A percentile compares a stretch with the other conserved stretches of the same genome.
Evolutionary conservation across 1,140 invertebrate species (phyloP).

Genomic region (Dinothrombium tinctorium): DNA sequence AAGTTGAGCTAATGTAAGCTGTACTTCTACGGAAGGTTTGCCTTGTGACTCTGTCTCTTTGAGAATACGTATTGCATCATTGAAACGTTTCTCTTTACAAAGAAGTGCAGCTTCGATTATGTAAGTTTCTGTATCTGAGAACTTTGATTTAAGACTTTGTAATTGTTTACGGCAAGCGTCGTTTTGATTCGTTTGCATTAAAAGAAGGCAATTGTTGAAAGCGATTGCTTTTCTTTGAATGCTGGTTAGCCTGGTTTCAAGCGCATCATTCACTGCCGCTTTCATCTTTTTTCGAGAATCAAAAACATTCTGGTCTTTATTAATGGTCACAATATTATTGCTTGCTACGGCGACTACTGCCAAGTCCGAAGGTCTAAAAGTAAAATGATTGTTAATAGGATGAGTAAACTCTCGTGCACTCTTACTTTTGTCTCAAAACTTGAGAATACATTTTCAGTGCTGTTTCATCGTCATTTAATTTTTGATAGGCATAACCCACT

Average conservation of each 20-base stretch:
- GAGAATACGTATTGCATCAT: constrained; percentile 44
- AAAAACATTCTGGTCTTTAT: constrained; percentile 80
- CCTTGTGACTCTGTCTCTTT: constrained; percentile 17
- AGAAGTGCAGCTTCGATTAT: constrained; percentile 36
- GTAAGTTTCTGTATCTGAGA: constrained; percentile 32
- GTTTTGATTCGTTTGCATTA: constrained; percentile 65
- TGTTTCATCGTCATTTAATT: constrained; percentile 29
- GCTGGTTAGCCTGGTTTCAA: constrained; percentile 61
- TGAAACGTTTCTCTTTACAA: constrained; percentile 42
- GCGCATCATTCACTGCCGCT: constrained; percentile 48
- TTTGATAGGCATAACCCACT: constrained; percentile 60
- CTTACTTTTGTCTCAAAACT: constrained; percentile 33
- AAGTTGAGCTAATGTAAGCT: constrained; percentile 22
- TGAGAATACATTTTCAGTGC: constrained; percentile 50
- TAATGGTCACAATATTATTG: constrained; percentile 77
- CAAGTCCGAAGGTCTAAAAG: constrained; percentile 33
- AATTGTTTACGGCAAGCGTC: constrained; percentile 55
- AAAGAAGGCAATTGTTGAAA: constrained; percentile 67
- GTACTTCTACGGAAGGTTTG: constrained; percentile 10
- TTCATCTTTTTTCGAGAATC: constrained; percentile 91
- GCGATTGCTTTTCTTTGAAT: constrained; percentile 50
- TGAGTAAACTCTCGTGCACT: no score
- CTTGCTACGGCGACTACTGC: constrained; percentile 65
- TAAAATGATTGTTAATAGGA: constrained; percentile 2
- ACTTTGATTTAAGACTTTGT: constrained; percentile 36